A percentile compares a stretch with the other conserved stretches of the same genome.
phyloP scores from a whole-genome alignment of 2,888 invertebrate genomes.

The Sphaeridia pumilis region DNA sequence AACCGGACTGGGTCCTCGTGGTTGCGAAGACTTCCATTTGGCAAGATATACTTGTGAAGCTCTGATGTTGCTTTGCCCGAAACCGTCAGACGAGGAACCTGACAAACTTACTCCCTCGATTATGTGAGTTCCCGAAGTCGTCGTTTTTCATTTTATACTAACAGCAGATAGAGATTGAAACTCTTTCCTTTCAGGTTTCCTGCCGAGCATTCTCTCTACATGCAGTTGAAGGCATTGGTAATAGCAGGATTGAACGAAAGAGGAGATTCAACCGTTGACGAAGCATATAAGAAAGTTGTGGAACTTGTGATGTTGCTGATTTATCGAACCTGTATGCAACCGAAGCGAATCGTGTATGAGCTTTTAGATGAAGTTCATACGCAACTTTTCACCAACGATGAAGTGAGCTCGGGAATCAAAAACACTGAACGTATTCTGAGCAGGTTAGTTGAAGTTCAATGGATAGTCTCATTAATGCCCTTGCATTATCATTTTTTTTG shows the following conservation, averaged over 20 bases:
- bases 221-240: slow-evolving; percentile 19
- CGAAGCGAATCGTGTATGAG: slow-evolving; percentile 14
- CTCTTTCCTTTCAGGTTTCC: slow-evolving; percentile 18
- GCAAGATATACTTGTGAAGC: slow-evolving; percentile 28
- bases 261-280: slow-evolving; percentile 16
- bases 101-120: background rate
- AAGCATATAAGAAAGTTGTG: slow-evolving; percentile 18
- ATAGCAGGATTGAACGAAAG: slow-evolving; percentile 21
- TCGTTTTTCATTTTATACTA: no score
- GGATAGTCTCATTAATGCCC: background rate
- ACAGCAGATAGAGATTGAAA: no score
- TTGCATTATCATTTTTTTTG: background rate
- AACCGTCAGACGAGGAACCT: slow-evolving; percentile 13
- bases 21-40: slow-evolving; percentile 21
- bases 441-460: slow-evolving; percentile 8
- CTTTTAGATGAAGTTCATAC: slow-evolving; percentile 19
- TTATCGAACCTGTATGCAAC: slow-evolving; percentile 28
- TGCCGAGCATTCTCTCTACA: slow-evolving; percentile 18
- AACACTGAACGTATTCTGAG: slow-evolving; percentile 14
- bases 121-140: no score
- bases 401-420: slow-evolving; percentile 13
- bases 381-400: slow-evolving; percentile 17
- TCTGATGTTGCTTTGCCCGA: slow-evolving; percentile 24
- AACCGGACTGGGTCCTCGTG: slow-evolving; percentile 23
- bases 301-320: slow-evolving; percentile 28